A percentile compares a stretch with the other conserved stretches of the same genome.
Conservation (phyloP, 2,888 invertebrate genomes). For the Lasioglossum villosulum region DNA sequence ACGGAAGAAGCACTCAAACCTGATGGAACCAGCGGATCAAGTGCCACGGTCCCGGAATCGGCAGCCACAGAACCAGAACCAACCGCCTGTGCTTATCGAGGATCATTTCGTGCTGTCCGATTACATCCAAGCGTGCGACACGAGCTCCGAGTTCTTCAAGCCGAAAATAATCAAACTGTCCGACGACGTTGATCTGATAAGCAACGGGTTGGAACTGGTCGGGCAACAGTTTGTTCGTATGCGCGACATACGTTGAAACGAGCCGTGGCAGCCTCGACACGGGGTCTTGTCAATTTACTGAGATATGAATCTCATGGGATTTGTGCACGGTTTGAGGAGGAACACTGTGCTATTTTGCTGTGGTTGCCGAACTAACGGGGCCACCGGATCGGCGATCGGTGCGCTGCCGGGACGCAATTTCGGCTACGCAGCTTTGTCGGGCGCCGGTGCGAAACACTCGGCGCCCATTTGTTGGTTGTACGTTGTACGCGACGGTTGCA, state of each 20-base stretch:
- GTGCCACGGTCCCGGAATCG: slow-evolving; percentile 82
- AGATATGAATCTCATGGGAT: slow-evolving; percentile 83
- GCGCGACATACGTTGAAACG: slow-evolving; percentile 82
- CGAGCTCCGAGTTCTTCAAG: slow-evolving; percentile 75
- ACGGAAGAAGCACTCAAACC: slow-evolving; percentile 87
- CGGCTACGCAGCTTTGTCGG: slow-evolving; percentile 78
- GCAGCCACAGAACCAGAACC: slow-evolving; percentile 79
- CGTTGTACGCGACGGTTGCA: slow-evolving; percentile 23
- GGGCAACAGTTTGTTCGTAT: slow-evolving; percentile 81
- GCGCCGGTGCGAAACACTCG: slow-evolving; percentile 79
- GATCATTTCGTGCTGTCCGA: slow-evolving; percentile 77
- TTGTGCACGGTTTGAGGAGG: slow-evolving; percentile 75
- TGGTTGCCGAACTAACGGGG: slow-evolving; percentile 63
- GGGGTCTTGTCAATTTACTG: slow-evolving; percentile 76
- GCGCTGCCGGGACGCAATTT: slow-evolving; percentile 64
- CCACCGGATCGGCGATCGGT: slow-evolving; percentile 35
- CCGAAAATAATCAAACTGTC: slow-evolving; percentile 78
- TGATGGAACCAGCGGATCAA: slow-evolving; percentile 83
- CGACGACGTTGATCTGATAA: slow-evolving; percentile 74
- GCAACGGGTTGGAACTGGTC: slow-evolving; percentile 74
- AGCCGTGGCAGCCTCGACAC: slow-evolving; percentile 55
- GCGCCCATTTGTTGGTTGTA: slow-evolving; percentile 73
- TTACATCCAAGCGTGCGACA: slow-evolving; percentile 73
- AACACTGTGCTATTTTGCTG: slow-evolving; percentile 77
- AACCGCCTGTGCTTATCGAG: slow-evolving; percentile 73